These are phyloP conservation scores for Apteryx owenii DNA, from an alignment of 2,113 vertebrate genomes.

Conservation along the genomic window DNA sequence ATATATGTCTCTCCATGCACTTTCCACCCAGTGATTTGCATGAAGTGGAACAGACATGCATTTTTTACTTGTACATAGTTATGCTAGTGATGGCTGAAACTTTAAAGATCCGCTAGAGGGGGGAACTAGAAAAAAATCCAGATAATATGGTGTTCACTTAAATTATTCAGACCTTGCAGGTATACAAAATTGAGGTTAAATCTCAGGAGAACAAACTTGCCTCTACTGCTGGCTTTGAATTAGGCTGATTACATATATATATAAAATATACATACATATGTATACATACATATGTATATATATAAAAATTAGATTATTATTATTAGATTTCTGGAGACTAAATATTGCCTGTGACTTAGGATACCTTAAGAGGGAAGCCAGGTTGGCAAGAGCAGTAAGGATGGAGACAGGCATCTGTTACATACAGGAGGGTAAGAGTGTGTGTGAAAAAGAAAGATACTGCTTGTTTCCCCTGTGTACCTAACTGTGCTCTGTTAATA, in stretches of 20 bases:
- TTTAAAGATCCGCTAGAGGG: background rate
- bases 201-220: background rate
- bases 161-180: slow-evolving; percentile 4
- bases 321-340: background rate
- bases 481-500: background rate
- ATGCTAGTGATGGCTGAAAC: background rate
- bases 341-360: background rate
- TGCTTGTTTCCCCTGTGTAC: background rate
- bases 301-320: no score
- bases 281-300: no score
- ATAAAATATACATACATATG: no score
- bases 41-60: background rate
- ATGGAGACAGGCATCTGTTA: fast-evolving
- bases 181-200: slow-evolving; percentile 25
- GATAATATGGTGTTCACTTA: background rate
- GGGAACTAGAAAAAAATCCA: background rate
- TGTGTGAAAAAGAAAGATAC: background rate
- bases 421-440: background rate
- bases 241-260: background rate
- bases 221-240: background rate
- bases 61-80: background rate
- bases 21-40: background rate
- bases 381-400: background rate
- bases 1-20: background rate
- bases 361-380: background rate